phyloP scores from a whole-genome alignment of 2,888 invertebrate genomes.

The Schizaphis graminum region DNA sequence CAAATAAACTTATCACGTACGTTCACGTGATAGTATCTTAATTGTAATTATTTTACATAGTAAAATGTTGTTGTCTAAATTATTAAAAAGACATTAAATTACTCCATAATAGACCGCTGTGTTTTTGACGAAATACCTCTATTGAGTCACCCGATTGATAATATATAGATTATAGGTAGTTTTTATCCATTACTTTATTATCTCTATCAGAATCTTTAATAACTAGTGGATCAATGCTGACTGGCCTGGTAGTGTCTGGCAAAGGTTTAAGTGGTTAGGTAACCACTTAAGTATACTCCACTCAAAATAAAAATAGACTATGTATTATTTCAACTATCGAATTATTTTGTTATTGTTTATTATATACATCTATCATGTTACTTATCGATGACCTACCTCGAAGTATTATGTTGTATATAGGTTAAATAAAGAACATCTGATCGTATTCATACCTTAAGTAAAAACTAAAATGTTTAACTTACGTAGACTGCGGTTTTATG shows the following conservation, averaged over 20 bases:
- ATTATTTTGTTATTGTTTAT: not conserved
- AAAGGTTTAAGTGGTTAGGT: not conserved
- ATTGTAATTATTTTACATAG: not conserved
- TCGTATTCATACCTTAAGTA: not conserved
- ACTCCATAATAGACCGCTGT: not conserved
- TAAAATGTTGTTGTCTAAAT: not conserved
- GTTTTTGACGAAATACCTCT: not conserved
- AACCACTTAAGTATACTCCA: not conserved
- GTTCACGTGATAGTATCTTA: not conserved
- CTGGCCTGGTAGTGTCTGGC: not conserved
- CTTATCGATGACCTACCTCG: not conserved
- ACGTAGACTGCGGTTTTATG: not conserved
- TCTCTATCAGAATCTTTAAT: not conserved
- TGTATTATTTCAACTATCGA: not conserved
- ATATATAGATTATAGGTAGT: not conserved
- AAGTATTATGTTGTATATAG: not conserved
- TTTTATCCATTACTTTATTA: not conserved
- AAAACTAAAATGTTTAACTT: not conserved
- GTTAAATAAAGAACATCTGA: not conserved
- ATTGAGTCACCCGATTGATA: not conserved
- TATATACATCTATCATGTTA: not conserved
- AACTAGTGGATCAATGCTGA: not conserved
- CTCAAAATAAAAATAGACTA: not conserved
- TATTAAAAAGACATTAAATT: not conserved
- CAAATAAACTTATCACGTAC: not conserved